Conservation (phyloP, 30 jellyfish, hydroid and myxozoan species). For the Nemopilema nomurai region DNA sequence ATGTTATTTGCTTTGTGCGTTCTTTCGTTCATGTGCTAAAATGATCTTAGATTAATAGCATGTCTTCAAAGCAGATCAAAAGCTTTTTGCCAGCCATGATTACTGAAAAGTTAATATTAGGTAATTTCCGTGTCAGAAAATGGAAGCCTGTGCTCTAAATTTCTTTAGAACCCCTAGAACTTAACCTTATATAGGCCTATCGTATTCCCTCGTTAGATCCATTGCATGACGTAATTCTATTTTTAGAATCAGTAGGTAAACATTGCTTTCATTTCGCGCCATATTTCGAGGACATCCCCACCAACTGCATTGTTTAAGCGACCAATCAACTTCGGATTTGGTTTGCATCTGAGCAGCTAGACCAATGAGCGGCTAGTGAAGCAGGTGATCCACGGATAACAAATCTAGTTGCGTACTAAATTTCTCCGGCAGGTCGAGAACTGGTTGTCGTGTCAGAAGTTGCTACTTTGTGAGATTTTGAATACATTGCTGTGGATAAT, state of each 20-base stretch:
- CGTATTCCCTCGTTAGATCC: no score
- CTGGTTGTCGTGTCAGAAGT: slow-evolving; percentile 43
- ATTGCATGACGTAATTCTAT: not conserved
- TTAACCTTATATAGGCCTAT: no score
- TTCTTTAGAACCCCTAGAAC: no score
- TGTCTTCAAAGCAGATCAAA: no score
- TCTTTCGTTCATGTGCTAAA: no score
- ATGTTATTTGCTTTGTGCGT: no score
- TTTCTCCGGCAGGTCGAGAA: slow-evolving; percentile 26
- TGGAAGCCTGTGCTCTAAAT: no score
- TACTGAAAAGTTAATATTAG: no score
- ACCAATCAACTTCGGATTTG: slow-evolving; percentile 27
- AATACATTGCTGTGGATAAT: not conserved
- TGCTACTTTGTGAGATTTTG: slow-evolving; percentile 5
- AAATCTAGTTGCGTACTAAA: slow-evolving; percentile 17
- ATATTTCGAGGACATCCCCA: slow-evolving; percentile 6
- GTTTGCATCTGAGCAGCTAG: not conserved
- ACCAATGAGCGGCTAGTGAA: slow-evolving; percentile 23
- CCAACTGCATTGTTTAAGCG: not conserved
- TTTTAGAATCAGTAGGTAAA: not conserved
- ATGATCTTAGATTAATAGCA: no score
- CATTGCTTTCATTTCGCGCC: slow-evolving; percentile 2
- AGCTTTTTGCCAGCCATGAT: no score
- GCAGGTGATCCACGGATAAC: slow-evolving; percentile 40
- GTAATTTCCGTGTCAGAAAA: no score